Evolutionary conservation across 64 coral and sea anemone genomes (phyloP).

Genomic region (Actinia equina): DNA sequence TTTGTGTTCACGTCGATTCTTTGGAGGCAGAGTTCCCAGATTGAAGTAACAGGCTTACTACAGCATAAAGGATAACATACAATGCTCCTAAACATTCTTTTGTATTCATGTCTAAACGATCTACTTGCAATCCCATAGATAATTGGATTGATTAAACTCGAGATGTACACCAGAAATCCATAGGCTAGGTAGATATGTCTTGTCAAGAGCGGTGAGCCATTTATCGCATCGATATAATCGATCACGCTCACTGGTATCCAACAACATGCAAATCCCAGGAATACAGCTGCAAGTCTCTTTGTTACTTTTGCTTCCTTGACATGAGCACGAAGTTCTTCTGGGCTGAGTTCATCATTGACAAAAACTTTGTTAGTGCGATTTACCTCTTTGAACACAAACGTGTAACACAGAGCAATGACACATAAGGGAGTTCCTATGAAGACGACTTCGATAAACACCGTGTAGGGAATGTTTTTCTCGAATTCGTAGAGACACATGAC

Average conservation of each 20-base stretch:
- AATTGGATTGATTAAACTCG: slow-evolving; percentile 54
- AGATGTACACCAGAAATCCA: slow-evolving; percentile 41
- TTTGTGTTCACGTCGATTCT: too few species aligned
- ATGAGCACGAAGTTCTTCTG: slow-evolving; percentile 37
- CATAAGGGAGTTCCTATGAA: slow-evolving; percentile 27
- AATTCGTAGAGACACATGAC: slow-evolving; percentile 63
- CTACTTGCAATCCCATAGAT: slow-evolving; percentile 50
- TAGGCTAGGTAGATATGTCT: slow-evolving; percentile 40
- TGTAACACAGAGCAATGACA: slow-evolving; percentile 34
- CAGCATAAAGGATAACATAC: background rate
- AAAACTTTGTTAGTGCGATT: slow-evolving; percentile 38
- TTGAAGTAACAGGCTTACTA: too few species aligned
- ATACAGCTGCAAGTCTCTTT: slow-evolving; percentile 39
- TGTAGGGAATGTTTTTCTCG: slow-evolving; percentile 39
- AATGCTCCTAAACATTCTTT: background rate
- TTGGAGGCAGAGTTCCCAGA: too few species aligned
- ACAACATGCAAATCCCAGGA: slow-evolving; percentile 43
- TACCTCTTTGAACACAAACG: slow-evolving; percentile 41
- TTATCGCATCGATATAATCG: slow-evolving; percentile 42
- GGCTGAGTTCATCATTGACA: background rate
- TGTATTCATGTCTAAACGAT: slow-evolving; percentile 46
- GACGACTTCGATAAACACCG: slow-evolving; percentile 29
- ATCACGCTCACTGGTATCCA: slow-evolving; percentile 58
- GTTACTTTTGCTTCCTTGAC: slow-evolving; percentile 70
- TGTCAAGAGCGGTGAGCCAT: slow-evolving; percentile 22